A percentile compares a stretch with the other conserved stretches of the same genome.
Evolutionary conservation across 2,797 vertebrate species (phyloP).

Genomic region (Carapus acus): DNA sequence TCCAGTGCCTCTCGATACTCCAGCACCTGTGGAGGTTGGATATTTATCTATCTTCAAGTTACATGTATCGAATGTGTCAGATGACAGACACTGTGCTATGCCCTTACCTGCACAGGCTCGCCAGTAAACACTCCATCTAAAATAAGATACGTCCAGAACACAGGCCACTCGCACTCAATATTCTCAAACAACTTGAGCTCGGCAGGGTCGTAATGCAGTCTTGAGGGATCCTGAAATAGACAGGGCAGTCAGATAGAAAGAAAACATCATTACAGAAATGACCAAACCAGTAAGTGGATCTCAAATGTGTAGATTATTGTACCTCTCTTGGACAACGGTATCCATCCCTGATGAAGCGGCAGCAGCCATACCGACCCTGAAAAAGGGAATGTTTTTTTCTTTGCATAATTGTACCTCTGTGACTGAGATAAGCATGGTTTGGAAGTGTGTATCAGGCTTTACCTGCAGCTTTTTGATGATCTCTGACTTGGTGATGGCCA

Average conservation of each 20-base stretch:
- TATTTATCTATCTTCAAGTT: background rate
- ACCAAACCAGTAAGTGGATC: constrained; percentile 1
- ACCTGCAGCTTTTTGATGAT: constrained; percentile 96
- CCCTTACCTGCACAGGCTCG: constrained; percentile 85
- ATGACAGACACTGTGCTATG: background rate
- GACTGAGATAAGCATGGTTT: background rate
- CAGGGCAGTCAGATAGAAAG: too few relatives aligned
- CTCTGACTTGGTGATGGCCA: constrained; percentile 91
- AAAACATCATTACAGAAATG: too few relatives aligned
- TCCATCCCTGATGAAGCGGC: constrained; percentile 94
- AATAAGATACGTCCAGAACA: constrained; percentile 97
- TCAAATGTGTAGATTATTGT: constrained; percentile 32
- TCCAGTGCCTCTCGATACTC: constrained; percentile 95
- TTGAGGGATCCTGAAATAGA: constrained; percentile 81
- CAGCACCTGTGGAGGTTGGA: constrained; percentile 74
- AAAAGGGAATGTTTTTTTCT: constrained; percentile 1
- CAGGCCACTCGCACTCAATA: constrained; percentile 97
- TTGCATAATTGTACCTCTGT: background rate
- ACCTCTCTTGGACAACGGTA: constrained; percentile 97
- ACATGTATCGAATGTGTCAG: too few relatives aligned
- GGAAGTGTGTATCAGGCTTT: constrained; percentile 9
- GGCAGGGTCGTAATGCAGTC: constrained; percentile 94
- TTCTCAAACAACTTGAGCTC: constrained; percentile 98
- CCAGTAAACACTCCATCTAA: constrained; percentile 89
- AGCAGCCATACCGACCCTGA: constrained; percentile 95